Evolutionary conservation across 2,888 invertebrate genomes (phyloP), one percentile per base, ranked within the genome.

Genomic region (Yponomeuta cagnagella): DNA sequence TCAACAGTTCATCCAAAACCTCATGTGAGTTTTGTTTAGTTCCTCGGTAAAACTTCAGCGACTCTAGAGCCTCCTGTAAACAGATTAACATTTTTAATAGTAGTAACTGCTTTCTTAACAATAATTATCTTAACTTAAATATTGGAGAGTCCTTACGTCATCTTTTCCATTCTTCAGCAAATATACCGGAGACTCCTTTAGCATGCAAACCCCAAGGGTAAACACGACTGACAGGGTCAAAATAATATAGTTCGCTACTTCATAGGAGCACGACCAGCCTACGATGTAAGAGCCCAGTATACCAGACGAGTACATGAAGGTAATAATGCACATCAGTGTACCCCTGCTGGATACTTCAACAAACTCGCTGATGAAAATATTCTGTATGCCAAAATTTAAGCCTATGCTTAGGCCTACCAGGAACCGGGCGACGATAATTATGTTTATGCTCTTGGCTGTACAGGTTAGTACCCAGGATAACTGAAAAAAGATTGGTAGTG

Each of bases 151-250:
- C 15, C 52, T 33, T 10, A 68, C 66, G 37, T 37, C 30, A n/a
- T 71, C 64, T 12, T 9, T 65, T 9, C 66, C 63, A 23, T 30
- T 48, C 58, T 15, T 70, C 23, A 64, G 23, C 33, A 70, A 48
- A 15, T 48, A 70, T n/a, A 12, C n/a, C 30, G 70, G 70, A 43
- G 65, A 65, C 48, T 70, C 70, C 48, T 70, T 65, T n/a, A 70
- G 10, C 31, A 31, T 8, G n/a, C 23, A 48, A 64, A 70, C 48
- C 9, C 23, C 23, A 12, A 70, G 9, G 6, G 15, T 15, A 43
- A 30, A 48, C 10, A 48, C 4, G 23, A 70, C 65, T n/a, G n/a
- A 30, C 1, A 70, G 8, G 9, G 48, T 15, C 48, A 70, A 31
- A 30, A 65, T 30, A 1, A 65, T 23, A 15, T 65, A 71, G 37